Conservation (phyloP, 2,888 invertebrate species). For the Uropetala carovei region DNA sequence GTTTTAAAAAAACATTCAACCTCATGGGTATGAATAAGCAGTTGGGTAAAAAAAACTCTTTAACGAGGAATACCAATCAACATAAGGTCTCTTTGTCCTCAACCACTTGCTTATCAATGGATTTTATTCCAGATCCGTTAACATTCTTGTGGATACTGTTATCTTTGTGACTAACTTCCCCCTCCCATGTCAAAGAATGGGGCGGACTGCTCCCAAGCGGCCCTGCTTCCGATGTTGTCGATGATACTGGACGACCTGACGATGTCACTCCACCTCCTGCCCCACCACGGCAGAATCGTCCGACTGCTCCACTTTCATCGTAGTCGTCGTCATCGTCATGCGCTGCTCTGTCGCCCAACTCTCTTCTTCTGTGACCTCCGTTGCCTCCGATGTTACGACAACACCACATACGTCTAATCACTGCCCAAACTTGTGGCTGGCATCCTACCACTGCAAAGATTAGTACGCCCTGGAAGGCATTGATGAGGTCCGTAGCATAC, state of each 20-base stretch:
- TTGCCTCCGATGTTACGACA: constrained; percentile 49
- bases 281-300: constrained; percentile 39
- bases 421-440: constrained; percentile 88
- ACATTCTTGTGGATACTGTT: constrained; percentile 31
- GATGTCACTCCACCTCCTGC: constrained; percentile 48
- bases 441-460: constrained; percentile 93
- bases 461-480: constrained; percentile 91
- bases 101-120: constrained; percentile 24
- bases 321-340: constrained; percentile 51
- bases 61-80: background rate
- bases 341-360: constrained; percentile 30
- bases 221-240: constrained; percentile 42
- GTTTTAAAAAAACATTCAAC: background rate
- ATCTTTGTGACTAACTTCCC: constrained; percentile 38
- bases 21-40: background rate
- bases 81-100: constrained; percentile 56
- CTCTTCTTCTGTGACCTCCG: constrained; percentile 27
- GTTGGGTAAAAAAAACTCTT: background rate
- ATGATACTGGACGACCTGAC: constrained; percentile 37
- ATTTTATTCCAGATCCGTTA: background rate
- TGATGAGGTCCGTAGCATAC: constrained; percentile 90
- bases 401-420: constrained; percentile 82
- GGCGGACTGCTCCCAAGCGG: constrained; percentile 54
- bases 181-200: constrained; percentile 50
- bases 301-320: constrained; percentile 47